These are phyloP conservation scores for Dicycla oo DNA, from an alignment of 2,888 invertebrate genomes.

Conservation along the genomic window DNA sequence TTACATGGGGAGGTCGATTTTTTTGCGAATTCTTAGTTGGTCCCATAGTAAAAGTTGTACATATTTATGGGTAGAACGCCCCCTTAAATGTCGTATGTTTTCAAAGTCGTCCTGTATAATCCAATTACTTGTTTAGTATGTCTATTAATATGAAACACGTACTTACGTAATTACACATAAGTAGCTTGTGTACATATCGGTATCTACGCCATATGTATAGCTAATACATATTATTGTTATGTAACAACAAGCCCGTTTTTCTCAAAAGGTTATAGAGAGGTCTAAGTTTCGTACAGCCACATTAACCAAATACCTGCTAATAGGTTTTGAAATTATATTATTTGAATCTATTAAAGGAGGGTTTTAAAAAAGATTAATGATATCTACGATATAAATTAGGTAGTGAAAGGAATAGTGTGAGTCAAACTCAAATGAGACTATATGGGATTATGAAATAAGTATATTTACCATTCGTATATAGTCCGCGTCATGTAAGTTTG, in stretches of 20 bases:
- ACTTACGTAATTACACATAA: conserved; percentile 12
- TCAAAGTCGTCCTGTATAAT: conserved; percentile 1
- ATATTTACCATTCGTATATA: too few species aligned
- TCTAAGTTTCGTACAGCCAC: not conserved
- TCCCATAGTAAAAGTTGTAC: too few species aligned
- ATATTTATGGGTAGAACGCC: too few species aligned
- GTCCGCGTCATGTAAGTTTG: too few species aligned
- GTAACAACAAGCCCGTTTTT: conserved; percentile 3
- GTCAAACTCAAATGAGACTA: not conserved
- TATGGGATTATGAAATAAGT: too few species aligned
- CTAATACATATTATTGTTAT: conserved; percentile 5
- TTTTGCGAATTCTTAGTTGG: too few species aligned
- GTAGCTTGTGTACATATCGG: not conserved
- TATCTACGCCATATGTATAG: conserved; percentile 7
- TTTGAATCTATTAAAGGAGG: not conserved
- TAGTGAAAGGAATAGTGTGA: not conserved
- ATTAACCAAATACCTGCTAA: not conserved
- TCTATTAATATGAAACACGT: conserved; percentile 10
- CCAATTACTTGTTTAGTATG: conserved; percentile 15
- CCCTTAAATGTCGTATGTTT: too few species aligned
- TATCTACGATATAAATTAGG: not conserved
- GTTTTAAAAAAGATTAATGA: too few species aligned
- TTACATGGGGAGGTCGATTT: too few species aligned
- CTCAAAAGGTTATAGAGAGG: not conserved
- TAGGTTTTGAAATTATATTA: not conserved